Evolutionary conservation across 2,113 vertebrate genomes (phyloP), one percentile per base, ranked within the genome.

Genomic region (Sinosuthora webbiana): DNA sequence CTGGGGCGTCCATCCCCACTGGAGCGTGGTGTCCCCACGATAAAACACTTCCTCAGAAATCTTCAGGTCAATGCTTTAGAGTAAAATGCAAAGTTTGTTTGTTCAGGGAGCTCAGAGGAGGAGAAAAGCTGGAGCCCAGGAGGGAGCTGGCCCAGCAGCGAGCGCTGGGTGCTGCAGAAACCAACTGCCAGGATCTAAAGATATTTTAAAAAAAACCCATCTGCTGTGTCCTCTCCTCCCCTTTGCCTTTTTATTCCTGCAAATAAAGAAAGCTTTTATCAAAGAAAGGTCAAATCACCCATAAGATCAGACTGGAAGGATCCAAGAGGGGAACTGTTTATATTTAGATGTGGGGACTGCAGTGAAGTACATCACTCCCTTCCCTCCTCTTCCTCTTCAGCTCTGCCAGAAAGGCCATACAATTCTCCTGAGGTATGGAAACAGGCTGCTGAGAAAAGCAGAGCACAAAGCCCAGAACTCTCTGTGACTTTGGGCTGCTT

Each of bases 181-280:
- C 4, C 57, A 76, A 22, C 19, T 13, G 33, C 30, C 31, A 44
- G 42, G 31, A 68, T 14, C 33, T 55, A 9, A 78, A 90, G 50
- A 85, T n/a, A 62, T 35, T 1, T 20, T 42, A 50, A 21, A 59
- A 16, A 28, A 55, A 18, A 25, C 13, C 5, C 5, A 41, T 62
- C 50, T 76, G 56, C 45, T 35, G 23, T 41, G 88, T 78, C 82
- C 90, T 91, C 75, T 83, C 56, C 6, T 89, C 31, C 80, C 87
- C 80, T 59, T 68, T 94, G 89, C 60, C 88, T 89, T 93, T 91
- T 91, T 37, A 49, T 37, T 88, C 37, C 55, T 56, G 68, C 50
- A 77, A 88, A 96, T 70, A 94, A 89, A 95, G 92, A n/a, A 82
- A 95, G 87, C 89, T 82, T 94, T 95, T 80, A 90, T 70, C 82